These are phyloP conservation scores for Hydrolagus colliei DNA, from an alignment of 2,797 vertebrate species.

Conservation along the genomic window DNA sequence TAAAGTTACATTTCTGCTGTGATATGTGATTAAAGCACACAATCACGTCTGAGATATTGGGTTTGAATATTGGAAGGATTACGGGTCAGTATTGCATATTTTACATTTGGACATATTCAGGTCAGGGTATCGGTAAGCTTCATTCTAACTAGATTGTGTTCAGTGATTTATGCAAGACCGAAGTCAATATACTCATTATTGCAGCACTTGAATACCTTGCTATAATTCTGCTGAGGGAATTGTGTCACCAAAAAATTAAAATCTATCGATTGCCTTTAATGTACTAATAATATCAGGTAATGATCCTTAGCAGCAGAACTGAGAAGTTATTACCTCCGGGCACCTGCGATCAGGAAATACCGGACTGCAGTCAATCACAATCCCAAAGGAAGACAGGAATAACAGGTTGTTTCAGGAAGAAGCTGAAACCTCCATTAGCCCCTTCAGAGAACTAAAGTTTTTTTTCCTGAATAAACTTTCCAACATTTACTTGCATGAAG, in stretches of 20 bases:
- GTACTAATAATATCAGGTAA: conserved; percentile 30
- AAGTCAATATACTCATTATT: conserved; percentile 27
- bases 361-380: conserved; percentile 18
- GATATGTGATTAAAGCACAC: neutral
- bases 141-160: conserved; percentile 21
- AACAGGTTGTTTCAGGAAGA: conserved; percentile 1
- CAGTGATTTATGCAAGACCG: conserved; percentile 17
- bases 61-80: conserved; percentile 18
- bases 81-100: neutral
- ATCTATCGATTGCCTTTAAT: conserved; percentile 30
- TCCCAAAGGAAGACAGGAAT: conserved; percentile 15
- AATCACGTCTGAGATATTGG: neutral
- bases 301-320: neutral
- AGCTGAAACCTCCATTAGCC: neutral
- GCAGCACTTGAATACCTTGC: conserved; percentile 9
- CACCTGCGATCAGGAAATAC: conserved; percentile 15
- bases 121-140: conserved; percentile 10
- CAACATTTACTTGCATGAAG: neutral
- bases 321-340: neutral
- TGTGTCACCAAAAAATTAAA: conserved; percentile 5
- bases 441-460: conserved; percentile 17
- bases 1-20: no score
- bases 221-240: conserved; percentile 29
- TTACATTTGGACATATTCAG: conserved; percentile 18
- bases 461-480: neutral